Base-by-base conservation (phyloP, 37 sponge, comb jelly and placozoan species). In the Spongia lamella region DNA sequence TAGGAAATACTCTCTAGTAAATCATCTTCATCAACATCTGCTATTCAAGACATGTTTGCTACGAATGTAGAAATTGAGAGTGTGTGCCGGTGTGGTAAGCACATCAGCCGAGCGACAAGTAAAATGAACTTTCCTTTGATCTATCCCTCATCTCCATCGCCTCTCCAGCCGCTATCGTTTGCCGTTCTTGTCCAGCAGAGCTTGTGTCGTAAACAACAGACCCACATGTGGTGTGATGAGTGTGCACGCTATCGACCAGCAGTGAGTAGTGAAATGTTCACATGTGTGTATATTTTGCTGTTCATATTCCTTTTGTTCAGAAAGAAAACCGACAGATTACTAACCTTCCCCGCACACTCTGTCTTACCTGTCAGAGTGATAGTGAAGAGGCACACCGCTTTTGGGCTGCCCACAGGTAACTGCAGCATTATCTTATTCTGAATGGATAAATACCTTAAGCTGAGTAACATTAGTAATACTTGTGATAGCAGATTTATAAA, bases 181-280 rank as follows among this genome's bases (percentile, higher is more conserved):
- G 59, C 27, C 7, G 6, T 34, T 40, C 32, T 81, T 0, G 14
- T 81, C 17, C 47, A 83, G 80, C 57, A 53, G 25, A 91, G 92
- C 52, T 72, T 91, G 25, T 86, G 84, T n/a, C 33, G 73, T 20
- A 61, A 82, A 64, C 90, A 87, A 75, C 33, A 20, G 16, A 67
- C 83, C n/a, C 84, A 69, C 19, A 84, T 84, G 54, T 91, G 92
- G 92, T 91, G 92, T 83, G 89, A 77, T 33, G 36, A 78, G 51
- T 91, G 92, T 31, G 63, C 56, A 63, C 83, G 78, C 38, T 91
- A 66, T 65, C 82, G 78, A 35, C 22, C 79, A 7, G 74, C 66
- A 19, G 90, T 90, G 24, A 71, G 89, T 66, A 55, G 21, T n/a
- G n/a, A n/a, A n/a, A n/a, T n/a, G n/a, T n/a, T n/a, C n/a, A n/a